Base-by-base conservation (phyloP, 2,888 invertebrate species). In the Athalia cordata region DNA sequence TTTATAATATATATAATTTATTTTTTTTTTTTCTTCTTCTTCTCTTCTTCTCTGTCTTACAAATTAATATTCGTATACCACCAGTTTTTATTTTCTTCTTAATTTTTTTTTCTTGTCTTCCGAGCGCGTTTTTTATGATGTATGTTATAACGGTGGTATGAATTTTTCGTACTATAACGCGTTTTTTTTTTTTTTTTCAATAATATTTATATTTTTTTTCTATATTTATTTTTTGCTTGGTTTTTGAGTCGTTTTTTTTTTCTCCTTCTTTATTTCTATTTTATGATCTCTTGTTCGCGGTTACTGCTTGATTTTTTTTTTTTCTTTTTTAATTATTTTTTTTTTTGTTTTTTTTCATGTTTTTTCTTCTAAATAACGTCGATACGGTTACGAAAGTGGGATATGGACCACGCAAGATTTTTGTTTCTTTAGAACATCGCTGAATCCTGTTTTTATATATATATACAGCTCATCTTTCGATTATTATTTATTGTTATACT, bases 321-420 rank as follows among this genome's bases (percentile, higher is more conserved):
- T 62, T 47, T 15, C 1, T 45, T 67, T 29, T 74, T n/a, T n/a
- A n/a, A n/a, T n/a, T n/a, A n/a, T n/a, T 49, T 4, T 47, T 43
- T 57, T 29, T 59, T 29, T 59, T 15, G 78, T 77, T 74, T 55
- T 11, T 52, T 70, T 45, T 77, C 64, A 15, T 78, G 78, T 77
- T 59, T 55, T 8, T 7, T 72, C 4, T 72, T 59, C 29, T 29
- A 29, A 29, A 29, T 29, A 29, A 29, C 29, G 29, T 29, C 29
- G 29, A 29, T 29, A 29, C 29, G 29, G 29, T 29, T 29, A 29
- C 29, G 29, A 29, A 29, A 29, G 29, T 29, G 29, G 29, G 29
- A 29, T 29, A 29, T 29, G 29, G 29, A 29, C 29, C 29, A 29
- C 29, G 29, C 29, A 29, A 29, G 29, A 29, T 29, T 29, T 29